These are phyloP conservation scores for Geococcyx californianus DNA, from an alignment of 2,113 vertebrate species.

Conservation along the genomic window DNA sequence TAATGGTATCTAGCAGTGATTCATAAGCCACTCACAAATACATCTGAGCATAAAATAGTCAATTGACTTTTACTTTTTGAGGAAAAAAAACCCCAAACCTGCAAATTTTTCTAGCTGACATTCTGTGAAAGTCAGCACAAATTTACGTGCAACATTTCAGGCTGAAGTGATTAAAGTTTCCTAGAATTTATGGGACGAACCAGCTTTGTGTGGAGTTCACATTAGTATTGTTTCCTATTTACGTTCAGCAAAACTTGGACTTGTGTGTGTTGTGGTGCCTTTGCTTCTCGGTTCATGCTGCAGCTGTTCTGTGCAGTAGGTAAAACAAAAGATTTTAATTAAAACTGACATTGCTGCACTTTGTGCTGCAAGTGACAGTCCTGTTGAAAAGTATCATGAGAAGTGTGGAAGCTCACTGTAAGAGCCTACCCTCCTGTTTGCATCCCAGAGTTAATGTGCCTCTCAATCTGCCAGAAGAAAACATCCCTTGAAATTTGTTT, in stretches of 20 bases:
- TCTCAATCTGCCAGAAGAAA: not conserved
- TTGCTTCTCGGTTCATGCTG: constrained; percentile 25
- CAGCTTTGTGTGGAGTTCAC: not conserved
- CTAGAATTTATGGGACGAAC: not conserved
- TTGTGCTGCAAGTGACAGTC: constrained; percentile 56
- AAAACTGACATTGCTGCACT: constrained; percentile 65
- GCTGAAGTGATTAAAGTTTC: not conserved
- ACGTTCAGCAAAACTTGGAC: not conserved
- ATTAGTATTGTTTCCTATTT: not conserved
- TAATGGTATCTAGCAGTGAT: not conserved
- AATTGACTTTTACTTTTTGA: constrained; percentile 1
- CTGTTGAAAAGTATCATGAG: constrained; percentile 22
- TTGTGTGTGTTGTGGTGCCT: not conserved
- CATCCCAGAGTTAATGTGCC: not conserved
- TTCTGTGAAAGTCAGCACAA: not conserved
- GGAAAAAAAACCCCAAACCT: not conserved
- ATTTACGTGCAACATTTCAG: not conserved
- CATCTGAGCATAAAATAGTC: not conserved
- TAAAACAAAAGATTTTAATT: constrained; percentile 70
- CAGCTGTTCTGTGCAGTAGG: constrained; percentile 46
- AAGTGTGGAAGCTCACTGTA: not conserved
- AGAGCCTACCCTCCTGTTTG: not conserved
- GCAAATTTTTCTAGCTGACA: not conserved
- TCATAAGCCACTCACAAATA: not conserved
- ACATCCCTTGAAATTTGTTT: not conserved